These are phyloP conservation scores for Passerina amoena DNA, from an alignment of 2,113 vertebrate genomes.

Conservation along the genomic window DNA sequence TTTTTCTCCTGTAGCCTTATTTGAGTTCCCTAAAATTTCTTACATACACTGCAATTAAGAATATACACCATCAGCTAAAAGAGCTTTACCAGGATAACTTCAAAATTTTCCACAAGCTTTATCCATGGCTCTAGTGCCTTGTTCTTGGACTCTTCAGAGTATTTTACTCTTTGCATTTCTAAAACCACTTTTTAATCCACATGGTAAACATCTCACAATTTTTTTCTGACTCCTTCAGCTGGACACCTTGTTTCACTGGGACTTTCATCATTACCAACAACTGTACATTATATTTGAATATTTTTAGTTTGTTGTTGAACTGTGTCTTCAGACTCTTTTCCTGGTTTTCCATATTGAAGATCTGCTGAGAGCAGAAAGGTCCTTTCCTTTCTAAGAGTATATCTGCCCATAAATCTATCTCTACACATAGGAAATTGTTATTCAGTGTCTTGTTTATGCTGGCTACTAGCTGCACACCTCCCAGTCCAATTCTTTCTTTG, in stretches of 20 bases:
- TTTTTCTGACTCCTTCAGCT: background rate
- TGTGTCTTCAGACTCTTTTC: background rate
- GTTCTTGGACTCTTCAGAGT: background rate
- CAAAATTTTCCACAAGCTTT: background rate
- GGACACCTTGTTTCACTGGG: background rate
- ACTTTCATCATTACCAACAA: background rate
- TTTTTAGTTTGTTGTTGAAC: background rate
- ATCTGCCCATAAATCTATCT: background rate
- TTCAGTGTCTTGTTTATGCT: background rate
- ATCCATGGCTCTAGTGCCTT: fast-evolving
- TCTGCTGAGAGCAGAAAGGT: background rate
- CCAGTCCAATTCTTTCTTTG: background rate
- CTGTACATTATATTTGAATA: background rate
- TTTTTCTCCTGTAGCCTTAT: background rate
- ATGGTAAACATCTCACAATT: background rate
- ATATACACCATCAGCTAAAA: background rate
- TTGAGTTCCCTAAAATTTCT: background rate
- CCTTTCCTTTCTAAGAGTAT: background rate
- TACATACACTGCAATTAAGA: background rate
- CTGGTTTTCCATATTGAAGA: background rate
- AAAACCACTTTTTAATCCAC: background rate
- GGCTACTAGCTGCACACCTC: fast-evolving
- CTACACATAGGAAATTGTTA: background rate
- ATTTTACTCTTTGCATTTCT: background rate
- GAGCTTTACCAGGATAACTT: fast-evolving